Conservation (phyloP, 2,888 invertebrate species). For the Drosophila incognita region DNA sequence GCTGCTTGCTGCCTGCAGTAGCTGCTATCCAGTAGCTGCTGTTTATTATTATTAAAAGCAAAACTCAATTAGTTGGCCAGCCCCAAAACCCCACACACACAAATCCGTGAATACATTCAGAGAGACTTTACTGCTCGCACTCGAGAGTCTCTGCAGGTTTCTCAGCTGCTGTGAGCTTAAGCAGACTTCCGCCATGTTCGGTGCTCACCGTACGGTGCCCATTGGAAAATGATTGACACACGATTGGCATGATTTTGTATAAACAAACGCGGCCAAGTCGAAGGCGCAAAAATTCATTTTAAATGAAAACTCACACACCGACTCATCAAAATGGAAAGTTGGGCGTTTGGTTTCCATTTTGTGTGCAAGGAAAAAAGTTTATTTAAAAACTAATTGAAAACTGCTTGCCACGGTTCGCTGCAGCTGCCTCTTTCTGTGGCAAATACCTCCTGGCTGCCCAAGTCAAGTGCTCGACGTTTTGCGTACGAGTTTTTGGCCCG, state of each 20-base stretch:
- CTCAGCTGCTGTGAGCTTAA: conserved; percentile 64
- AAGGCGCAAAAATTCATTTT: conserved; percentile 55
- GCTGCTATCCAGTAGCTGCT: conserved; percentile 32
- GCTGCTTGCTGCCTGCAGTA: conserved; percentile 6
- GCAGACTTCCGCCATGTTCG: conserved; percentile 77
- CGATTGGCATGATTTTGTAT: conserved; percentile 83
- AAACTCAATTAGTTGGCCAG: conserved; percentile 74
- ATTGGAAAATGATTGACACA: conserved; percentile 82
- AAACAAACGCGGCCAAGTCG: conserved; percentile 67
- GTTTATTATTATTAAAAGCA: conserved; percentile 78
- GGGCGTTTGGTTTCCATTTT: conserved; percentile 52
- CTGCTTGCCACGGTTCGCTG: conserved; percentile 57
- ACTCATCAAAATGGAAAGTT: conserved; percentile 69
- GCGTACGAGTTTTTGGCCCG: conserved; percentile 55
- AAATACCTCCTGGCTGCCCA: neutral
- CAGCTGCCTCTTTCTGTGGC: conserved; percentile 31
- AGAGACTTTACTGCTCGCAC: conserved; percentile 1
- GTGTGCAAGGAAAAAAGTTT: conserved; percentile 58
- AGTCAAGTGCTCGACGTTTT: conserved; percentile 60
- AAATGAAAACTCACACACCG: conserved; percentile 47
- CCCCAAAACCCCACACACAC: conserved; percentile 13
- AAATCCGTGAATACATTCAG: neutral
- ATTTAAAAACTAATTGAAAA: conserved; percentile 79
- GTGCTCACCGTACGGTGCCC: conserved; percentile 39
- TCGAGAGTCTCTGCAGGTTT: conserved; percentile 32